A percentile compares a stretch with the other conserved stretches of the same genome.
Evolutionary conservation across 2,888 invertebrate genomes (phyloP).

Genomic region (Dugesia japonica): DNA sequence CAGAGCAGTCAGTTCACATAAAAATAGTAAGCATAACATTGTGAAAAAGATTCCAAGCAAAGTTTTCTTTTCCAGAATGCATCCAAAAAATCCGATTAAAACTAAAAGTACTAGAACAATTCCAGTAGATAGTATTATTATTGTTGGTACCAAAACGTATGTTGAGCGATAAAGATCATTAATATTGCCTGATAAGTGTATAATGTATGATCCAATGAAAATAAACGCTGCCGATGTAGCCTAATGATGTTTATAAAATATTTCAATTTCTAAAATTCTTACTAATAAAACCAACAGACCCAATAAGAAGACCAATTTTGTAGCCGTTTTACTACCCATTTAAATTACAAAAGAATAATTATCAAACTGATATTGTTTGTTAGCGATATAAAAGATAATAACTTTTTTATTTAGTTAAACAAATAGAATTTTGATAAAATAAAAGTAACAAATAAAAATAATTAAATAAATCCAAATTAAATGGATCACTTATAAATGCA

Average conservation of each 20-base stretch:
- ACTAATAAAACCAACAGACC: not conserved
- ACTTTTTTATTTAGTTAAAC: not conserved
- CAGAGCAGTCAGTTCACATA: not conserved
- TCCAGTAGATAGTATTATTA: not conserved
- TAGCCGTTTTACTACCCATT: not conserved
- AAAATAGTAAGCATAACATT: not conserved
- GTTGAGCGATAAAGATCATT: not conserved
- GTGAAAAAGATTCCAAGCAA: not conserved
- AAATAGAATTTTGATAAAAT: no score
- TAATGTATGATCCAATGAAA: not conserved
- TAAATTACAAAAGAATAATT: not conserved
- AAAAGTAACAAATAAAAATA: no score
- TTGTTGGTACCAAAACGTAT: not conserved
- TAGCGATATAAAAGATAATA: not conserved
- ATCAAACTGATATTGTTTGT: not conserved
- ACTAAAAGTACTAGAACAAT: not conserved
- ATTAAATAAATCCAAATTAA: no score
- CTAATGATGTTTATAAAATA: not conserved
- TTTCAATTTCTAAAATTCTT: not conserved
- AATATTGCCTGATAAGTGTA: not conserved
- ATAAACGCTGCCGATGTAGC: conserved; percentile 5
- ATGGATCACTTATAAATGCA: no score
- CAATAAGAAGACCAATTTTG: not conserved
- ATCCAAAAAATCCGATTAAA: not conserved
- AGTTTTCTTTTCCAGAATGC: not conserved